Base-by-base conservation (phyloP, 2,888 invertebrate genomes). In the Synergus japonicus region DNA sequence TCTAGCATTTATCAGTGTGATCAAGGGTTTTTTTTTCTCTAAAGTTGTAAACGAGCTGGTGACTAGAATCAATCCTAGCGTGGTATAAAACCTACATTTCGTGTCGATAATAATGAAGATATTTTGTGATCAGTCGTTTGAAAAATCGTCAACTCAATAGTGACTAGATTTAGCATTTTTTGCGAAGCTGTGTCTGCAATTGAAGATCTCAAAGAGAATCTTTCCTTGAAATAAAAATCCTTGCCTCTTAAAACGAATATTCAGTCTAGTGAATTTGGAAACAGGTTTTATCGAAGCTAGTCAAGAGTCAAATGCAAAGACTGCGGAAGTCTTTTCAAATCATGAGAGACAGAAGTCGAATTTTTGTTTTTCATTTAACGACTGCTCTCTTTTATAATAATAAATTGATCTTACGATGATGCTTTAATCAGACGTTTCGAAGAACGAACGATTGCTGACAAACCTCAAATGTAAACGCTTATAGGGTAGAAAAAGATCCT, bases 121-220 rank as follows among this genome's bases (percentile, higher is more conserved):
- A 10, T 54, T 54, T 54, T 73, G 29, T 63, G 73, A 73, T 73
- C 54, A 73, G 49, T 69, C 29, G 46, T 69, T n/a, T 15, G 13
- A 46, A 73, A 73, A 73, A 73, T 58, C 37, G 54, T 12, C 15
- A 49, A 73, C 73, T 41, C 73, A 73, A 41, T 13, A 49, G 3
- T 73, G 54, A 73, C 54, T 73, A 73, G 73, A 73, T 73, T 73
- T 73, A n/a, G 41, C 41, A 73, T 41, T 73, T 69, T 22, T 49
- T 12, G 46, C 49, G 46, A 46, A 15, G 29, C 66, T 54, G 54
- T 54, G 73, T 37, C 29, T 37, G 37, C 49, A 54, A 54, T 73
- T 37, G 37, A 54, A 73, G 54, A 54, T 10, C n/a, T 37, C n/a
- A 41, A 54, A 69, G 49, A 29, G 29, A 54, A 73, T 73, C 54